Base-by-base conservation (phyloP, 2,888 invertebrate genomes). In the Latrodectus elegans region DNA sequence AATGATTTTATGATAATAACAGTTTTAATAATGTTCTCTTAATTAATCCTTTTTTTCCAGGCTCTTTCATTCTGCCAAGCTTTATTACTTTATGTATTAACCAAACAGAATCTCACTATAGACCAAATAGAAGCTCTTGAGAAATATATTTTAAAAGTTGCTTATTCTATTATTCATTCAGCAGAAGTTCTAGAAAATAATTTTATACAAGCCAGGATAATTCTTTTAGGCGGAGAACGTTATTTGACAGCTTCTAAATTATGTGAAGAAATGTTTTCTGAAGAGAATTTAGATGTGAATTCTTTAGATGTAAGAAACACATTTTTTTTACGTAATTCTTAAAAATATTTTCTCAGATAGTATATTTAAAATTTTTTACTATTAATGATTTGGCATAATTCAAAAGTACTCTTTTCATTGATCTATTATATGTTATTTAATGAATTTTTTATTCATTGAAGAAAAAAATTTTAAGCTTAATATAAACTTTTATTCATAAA, bases 251-350 rank as follows among this genome's bases (percentile, higher is more conserved):
- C 81, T 26, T 67, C 52, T n/a, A 87, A 82, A 71, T 51, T 87
- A 14, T 87, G 81, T 17, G 51, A 72, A 38, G n/a, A 82, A 67
- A 26, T 86, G 9, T 87, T 87, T 65, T 15, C 12, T 51, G 81
- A 60, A 26, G 64, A 71, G 55, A 72, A 77, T 67, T 67, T 81
- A 8, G 81, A 87, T 60, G 64, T 73, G 65, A 64, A 71, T 71
- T 49, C 81, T 15, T 15, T 87, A 11, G 77, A 87, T 77, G 86
- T 87, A 81, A 82, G 86, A 55, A 10, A 38, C 4, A 10, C n/a
- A 22, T 12, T 68, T 53, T 38, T n/a, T 49, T 71, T 22, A 73
- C 12, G 38, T n/a, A 2, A 15, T 49, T 11, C 17, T 9, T 73
- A 51, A 15, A n/a, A 17, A 9, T n/a, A 71, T 38, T 71, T 71